Evolutionary conservation across 1,140 invertebrate species (phyloP), one percentile per base, ranked within the genome.

Genomic region (Ceratina calcarata): DNA sequence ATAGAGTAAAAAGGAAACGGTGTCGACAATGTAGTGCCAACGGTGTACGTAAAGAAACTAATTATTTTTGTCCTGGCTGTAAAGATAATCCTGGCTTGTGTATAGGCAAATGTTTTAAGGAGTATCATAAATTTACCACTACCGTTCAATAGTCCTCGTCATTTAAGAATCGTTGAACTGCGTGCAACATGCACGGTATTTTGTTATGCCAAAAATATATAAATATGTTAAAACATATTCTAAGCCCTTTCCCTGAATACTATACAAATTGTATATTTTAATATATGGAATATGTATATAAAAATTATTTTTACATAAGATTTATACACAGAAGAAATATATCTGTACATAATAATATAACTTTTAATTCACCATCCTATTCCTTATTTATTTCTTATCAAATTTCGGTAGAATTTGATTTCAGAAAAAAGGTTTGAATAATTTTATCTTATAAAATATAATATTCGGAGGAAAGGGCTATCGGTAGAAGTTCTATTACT

Each of bases 361-460:
- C 1, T 67, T 4, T 1, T 16, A 20, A 45, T 49, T 16, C 16
- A 8, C 37, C 16, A 0, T 22, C 10, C 16, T 22, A 1, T 16
- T 58, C n/a, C n/a, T 22, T 20, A 1, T 2, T 22, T 8, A 18
- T 20, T 67, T 22, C 18, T 4, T 57, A 60, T 3, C n/a, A 60
- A 20, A 20, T 60, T 60, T 60, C 12, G 12, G 8, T 3, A 22
- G 3, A 13, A 37, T 68, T 24, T 4, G 12, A n/a, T 2, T n/a
- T n/a, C n/a, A n/a, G 51, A 82, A 73, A 7, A 86, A 82, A 80
- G 68, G 72, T 18, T 79, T 76, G 18, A 73, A 24, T 15, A 16
- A 79, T 20, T 72, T 60, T n/a, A n/a, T n/a, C 78, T 73, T 20
- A 16, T 82, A 71, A 22, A 55, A 37, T 58, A 15, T 27, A 27